A percentile compares a stretch with the other conserved stretches of the same genome.
Conservation (phyloP, 2,113 vertebrate species). For the Sterrhoptilus dennistouni region DNA sequence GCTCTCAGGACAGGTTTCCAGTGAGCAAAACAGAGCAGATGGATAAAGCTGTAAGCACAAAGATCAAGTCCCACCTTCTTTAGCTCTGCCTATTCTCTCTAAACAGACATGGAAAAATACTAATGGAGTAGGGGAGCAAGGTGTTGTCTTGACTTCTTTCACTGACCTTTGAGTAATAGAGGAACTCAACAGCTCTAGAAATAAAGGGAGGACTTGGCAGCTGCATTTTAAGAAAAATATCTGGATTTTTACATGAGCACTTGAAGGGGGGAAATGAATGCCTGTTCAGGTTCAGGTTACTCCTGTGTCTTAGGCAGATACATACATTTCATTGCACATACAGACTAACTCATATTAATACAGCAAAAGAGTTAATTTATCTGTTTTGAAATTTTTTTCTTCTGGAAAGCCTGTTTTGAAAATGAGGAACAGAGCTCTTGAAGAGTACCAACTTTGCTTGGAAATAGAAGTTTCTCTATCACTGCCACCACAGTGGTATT, state of each 20-base stretch:
- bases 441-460: background rate
- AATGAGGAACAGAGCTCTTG: background rate
- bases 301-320: background rate
- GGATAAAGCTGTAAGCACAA: background rate
- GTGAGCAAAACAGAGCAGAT: background rate
- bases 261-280: background rate
- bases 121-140: background rate
- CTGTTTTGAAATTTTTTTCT: background rate
- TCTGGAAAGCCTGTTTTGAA: background rate
- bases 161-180: background rate
- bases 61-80: background rate
- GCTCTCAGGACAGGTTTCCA: background rate
- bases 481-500: background rate
- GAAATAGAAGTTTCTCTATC: background rate
- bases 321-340: background rate
- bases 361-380: background rate
- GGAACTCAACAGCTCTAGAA: background rate
- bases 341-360: background rate
- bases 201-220: background rate
- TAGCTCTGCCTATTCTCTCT: background rate
- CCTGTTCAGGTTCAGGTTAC: rapidly evolving
- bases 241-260: background rate
- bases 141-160: background rate
- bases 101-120: background rate
- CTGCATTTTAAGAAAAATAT: background rate